phyloP scores from a whole-genome alignment of 2,888 invertebrate genomes.

The Holacanthella duospinosa region DNA sequence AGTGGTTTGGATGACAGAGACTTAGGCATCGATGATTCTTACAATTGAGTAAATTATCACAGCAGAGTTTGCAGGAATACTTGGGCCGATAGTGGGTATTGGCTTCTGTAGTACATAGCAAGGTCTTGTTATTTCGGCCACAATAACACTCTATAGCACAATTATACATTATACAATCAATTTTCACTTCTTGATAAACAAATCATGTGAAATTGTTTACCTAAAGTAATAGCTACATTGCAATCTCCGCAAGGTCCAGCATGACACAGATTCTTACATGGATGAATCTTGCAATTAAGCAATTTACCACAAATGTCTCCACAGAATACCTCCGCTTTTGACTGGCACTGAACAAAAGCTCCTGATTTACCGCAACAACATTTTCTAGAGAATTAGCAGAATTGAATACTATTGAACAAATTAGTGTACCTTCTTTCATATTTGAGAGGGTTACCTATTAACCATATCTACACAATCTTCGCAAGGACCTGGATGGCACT shows the following conservation, averaged over 20 bases:
- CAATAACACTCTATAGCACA: slow-evolving; percentile 65
- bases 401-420: background rate
- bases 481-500: slow-evolving; percentile 92
- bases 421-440: background rate
- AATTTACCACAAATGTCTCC: slow-evolving; percentile 58
- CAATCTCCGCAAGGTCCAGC: slow-evolving; percentile 66
- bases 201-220: slow-evolving; percentile 43
- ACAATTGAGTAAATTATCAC: slow-evolving; percentile 44
- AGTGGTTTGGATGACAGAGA: slow-evolving; percentile 58
- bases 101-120: slow-evolving; percentile 51
- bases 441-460: slow-evolving; percentile 43
- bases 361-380: slow-evolving; percentile 71
- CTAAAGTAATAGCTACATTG: slow-evolving; percentile 53
- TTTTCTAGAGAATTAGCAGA: slow-evolving; percentile 43
- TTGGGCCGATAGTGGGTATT: slow-evolving; percentile 42
- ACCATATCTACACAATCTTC: slow-evolving; percentile 74
- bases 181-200: too few relatives aligned
- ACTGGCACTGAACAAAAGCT: slow-evolving; percentile 59
- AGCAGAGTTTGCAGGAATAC: slow-evolving; percentile 53
- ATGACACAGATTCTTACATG: slow-evolving; percentile 53
- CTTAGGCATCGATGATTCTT: slow-evolving; percentile 55
- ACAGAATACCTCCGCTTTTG: slow-evolving; percentile 61
- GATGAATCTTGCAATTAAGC: slow-evolving; percentile 67
- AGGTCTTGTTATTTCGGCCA: slow-evolving; percentile 51
- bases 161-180: slow-evolving; percentile 24